These are phyloP conservation scores for Streptopelia turtur DNA, from an alignment of 2,797 vertebrate species.

Conservation along the genomic window DNA sequence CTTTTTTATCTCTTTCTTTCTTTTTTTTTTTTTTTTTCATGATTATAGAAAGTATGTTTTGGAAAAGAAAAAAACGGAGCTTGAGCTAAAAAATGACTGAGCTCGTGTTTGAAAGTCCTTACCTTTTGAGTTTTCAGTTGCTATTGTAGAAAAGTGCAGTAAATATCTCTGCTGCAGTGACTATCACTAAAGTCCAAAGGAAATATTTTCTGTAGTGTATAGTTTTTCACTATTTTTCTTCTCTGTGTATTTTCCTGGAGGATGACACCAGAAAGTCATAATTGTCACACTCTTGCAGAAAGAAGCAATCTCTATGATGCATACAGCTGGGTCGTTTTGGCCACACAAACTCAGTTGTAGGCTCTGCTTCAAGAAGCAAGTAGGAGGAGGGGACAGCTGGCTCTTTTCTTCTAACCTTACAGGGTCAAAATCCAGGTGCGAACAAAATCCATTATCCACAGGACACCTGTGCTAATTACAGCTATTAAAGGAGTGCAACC, in stretches of 20 bases:
- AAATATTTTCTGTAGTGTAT: not conserved
- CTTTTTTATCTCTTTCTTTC: not conserved
- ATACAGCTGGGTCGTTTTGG: not conserved
- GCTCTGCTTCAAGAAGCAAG: not conserved
- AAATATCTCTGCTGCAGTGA: not conserved
- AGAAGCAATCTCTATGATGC: not conserved
- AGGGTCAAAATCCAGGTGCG: constrained; percentile 15
- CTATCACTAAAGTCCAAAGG: not conserved
- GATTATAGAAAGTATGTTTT: not conserved
- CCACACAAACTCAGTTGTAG: fast-evolving
- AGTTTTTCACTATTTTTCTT: not conserved
- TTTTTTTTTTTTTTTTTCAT: not conserved
- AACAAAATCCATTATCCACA: constrained; percentile 18
- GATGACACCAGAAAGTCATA: not conserved
- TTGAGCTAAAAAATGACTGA: not conserved
- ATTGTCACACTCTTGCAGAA: not conserved
- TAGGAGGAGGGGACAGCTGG: not conserved
- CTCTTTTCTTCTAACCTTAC: not conserved
- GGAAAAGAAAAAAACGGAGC: not conserved
- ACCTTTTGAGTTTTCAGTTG: not conserved
- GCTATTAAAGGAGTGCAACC: not conserved
- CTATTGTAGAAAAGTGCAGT: not conserved
- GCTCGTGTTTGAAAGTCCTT: not conserved
- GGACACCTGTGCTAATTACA: not conserved
- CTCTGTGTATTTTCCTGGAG: not conserved